phyloP scores from a whole-genome alignment of 2,888 invertebrate species.

The Eupithecia inturbata region DNA sequence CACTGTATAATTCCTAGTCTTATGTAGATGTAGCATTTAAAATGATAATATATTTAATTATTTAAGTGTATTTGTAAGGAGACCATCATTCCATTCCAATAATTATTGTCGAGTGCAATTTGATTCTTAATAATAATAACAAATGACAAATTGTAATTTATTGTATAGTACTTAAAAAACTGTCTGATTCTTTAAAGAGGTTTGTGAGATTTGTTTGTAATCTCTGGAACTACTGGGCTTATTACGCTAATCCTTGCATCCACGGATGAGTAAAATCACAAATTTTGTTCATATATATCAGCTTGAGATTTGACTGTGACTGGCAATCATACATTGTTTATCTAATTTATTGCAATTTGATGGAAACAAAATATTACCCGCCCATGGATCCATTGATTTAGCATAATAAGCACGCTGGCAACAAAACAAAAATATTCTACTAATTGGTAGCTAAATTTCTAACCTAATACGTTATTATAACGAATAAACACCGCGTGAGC shows the following conservation, averaged over 20 bases:
- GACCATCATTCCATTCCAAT: constrained; percentile 43
- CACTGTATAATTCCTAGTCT: constrained; percentile 63
- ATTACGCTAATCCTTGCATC: neutral
- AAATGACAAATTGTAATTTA: constrained; percentile 27
- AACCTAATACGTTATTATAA: neutral
- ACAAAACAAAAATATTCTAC: neutral
- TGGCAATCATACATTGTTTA: neutral
- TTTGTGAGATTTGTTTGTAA: neutral
- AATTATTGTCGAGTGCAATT: constrained; percentile 39
- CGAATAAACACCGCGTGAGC: neutral
- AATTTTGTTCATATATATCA: neutral
- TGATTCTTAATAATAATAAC: constrained; percentile 18
- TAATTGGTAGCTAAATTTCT: neutral
- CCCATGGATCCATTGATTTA: neutral
- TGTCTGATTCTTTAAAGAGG: neutral
- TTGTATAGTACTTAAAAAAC: constrained; percentile 14
- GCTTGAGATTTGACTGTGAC: neutral
- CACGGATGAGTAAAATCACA: neutral
- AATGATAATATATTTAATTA: constrained; percentile 40
- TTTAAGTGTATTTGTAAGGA: constrained; percentile 36
- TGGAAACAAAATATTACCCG: too few species aligned
- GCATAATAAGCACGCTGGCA: neutral
- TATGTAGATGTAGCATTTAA: constrained; percentile 57
- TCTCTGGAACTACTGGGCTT: neutral
- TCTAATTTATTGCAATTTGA: neutral